phyloP scores from a whole-genome alignment of 2,113 vertebrate genomes.

The Grus americana region DNA sequence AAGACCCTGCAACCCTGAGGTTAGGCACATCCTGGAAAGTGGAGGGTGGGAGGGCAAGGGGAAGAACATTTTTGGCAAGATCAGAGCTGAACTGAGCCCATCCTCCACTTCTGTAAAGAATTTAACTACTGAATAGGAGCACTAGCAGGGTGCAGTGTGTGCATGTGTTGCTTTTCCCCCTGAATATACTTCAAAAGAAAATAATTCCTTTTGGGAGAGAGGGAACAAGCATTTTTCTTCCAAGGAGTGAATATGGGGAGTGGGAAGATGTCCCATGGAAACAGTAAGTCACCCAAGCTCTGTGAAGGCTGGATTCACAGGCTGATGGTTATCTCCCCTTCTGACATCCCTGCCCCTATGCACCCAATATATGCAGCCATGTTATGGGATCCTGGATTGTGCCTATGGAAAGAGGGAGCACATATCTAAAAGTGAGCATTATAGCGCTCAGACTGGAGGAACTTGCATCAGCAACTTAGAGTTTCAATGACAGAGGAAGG shows the following conservation, averaged over 20 bases:
- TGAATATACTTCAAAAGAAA: neutral
- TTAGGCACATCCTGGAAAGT: neutral
- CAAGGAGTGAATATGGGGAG: neutral
- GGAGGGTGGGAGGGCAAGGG: neutral
- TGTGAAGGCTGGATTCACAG: neutral
- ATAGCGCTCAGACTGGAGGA: neutral
- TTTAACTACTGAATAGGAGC: neutral
- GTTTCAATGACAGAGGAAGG: conserved; percentile 38
- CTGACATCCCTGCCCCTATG: neutral
- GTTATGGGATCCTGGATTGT: neutral
- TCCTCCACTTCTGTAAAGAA: neutral
- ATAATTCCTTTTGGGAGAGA: neutral
- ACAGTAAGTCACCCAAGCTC: neutral
- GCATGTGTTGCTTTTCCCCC: neutral
- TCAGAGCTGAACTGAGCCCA: neutral
- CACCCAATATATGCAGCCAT: neutral
- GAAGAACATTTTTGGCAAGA: neutral
- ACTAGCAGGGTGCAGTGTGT: neutral
- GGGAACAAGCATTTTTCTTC: neutral
- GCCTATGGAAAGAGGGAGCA: neutral
- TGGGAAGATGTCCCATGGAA: neutral
- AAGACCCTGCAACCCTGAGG: neutral
- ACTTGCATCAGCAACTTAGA: neutral
- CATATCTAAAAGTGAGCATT: neutral
- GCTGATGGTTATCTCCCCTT: neutral